Conservation (phyloP, 2,888 invertebrate genomes). For the Rhagium mordax region DNA sequence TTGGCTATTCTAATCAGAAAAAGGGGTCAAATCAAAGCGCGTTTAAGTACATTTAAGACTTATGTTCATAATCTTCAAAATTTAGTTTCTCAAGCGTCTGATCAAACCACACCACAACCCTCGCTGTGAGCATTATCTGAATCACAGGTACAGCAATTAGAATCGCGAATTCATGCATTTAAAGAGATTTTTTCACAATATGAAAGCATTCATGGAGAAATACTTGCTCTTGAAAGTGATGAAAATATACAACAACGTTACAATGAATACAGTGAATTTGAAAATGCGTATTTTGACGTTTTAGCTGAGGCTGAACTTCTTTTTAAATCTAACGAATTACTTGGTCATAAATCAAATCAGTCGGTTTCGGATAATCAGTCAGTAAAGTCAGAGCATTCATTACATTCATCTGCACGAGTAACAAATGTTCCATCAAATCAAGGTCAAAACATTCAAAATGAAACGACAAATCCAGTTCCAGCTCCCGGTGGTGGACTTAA, state of each 20-base stretch:
- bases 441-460: neutral
- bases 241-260: slow-evolving; percentile 4
- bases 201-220: neutral
- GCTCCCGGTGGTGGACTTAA: too few relatives aligned
- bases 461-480: neutral
- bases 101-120: too few relatives aligned
- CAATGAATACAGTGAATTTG: slow-evolving; percentile 1
- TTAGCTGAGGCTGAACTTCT: neutral
- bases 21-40: too few relatives aligned
- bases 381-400: neutral
- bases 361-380: neutral
- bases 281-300: neutral
- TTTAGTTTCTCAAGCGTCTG: too few relatives aligned
- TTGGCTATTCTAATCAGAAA: too few relatives aligned
- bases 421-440: neutral
- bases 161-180: neutral
- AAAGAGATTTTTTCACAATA: neutral
- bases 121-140: too few relatives aligned
- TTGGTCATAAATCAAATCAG: neutral
- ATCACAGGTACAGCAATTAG: neutral
- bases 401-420: neutral
- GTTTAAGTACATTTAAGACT: too few relatives aligned
- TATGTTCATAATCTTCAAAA: too few relatives aligned
- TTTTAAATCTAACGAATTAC: neutral
- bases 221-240: neutral